Conservation (phyloP, 2,888 invertebrate species). For the Graphium colonna region DNA sequence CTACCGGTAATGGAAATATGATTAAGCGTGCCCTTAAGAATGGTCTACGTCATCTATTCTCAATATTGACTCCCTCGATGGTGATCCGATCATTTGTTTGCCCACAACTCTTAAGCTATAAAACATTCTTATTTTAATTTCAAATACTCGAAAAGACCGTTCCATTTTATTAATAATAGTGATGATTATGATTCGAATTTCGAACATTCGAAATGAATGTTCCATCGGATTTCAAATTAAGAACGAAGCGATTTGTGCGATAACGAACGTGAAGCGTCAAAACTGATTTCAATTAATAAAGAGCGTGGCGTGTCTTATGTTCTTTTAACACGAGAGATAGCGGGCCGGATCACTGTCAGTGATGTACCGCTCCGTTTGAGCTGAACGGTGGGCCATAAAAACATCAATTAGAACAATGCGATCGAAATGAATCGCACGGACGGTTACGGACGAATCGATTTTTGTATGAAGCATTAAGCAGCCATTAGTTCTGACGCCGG, state of each 20-base stretch:
- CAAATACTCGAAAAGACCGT: no score
- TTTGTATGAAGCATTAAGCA: constrained; percentile 49
- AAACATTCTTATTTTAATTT: background rate
- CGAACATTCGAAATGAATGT: background rate
- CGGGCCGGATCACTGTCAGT: constrained; percentile 47
- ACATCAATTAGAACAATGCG: constrained; percentile 54
- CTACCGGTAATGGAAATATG: constrained; percentile 13
- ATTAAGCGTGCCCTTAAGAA: constrained; percentile 6
- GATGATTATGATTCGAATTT: background rate
- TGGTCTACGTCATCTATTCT: constrained; percentile 2
- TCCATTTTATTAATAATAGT: no score
- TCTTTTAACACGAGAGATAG: constrained; percentile 49
- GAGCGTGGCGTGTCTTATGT: constrained; percentile 23
- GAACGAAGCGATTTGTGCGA: constrained; percentile 24
- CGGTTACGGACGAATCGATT: constrained; percentile 36
- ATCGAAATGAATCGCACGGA: constrained; percentile 46
- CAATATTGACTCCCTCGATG: background rate
- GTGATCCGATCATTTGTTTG: background rate
- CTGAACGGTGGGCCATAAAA: constrained; percentile 50
- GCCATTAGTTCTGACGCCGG: constrained; percentile 51
- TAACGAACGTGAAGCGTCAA: background rate
- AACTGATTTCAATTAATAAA: constrained; percentile 23
- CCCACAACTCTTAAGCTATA: background rate
- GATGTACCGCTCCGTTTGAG: constrained; percentile 40
- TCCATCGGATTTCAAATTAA: background rate